phyloP scores from a whole-genome alignment of 2,113 vertebrate species.

The Embiotoca jacksoni region DNA sequence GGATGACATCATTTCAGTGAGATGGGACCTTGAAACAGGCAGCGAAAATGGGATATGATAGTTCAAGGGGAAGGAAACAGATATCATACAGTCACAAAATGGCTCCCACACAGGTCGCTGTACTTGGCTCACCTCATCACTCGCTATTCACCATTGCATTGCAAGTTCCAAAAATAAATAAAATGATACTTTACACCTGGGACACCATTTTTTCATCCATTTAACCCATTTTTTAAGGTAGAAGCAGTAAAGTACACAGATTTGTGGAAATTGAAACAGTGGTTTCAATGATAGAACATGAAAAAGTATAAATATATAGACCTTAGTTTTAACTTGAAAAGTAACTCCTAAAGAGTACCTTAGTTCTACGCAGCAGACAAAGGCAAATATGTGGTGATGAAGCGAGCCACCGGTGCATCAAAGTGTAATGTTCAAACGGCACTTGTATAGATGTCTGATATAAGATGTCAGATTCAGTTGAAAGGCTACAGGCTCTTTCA shows the following conservation, averaged over 20 bases:
- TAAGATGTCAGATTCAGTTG: conserved; percentile 6
- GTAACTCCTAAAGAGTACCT: neutral
- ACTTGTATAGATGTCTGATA: conserved; percentile 6
- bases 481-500: conserved; percentile 21
- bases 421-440: conserved; percentile 22
- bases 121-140: conserved; percentile 18
- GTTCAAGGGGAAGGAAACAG: conserved; percentile 43
- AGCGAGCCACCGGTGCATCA: neutral
- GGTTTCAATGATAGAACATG: neutral
- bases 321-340: neutral
- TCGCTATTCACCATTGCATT: neutral
- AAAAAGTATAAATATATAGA: neutral
- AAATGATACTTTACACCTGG: conserved; percentile 5
- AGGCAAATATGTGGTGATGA: conserved; percentile 16
- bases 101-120: neutral
- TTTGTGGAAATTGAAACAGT: neutral
- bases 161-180: conserved; percentile 6
- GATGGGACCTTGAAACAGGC: conserved; percentile 54
- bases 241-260: neutral
- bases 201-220: conserved; percentile 2
- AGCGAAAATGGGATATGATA: conserved; percentile 33
- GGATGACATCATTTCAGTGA: conserved; percentile 66
- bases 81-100: conserved; percentile 18
- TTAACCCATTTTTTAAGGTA: neutral
- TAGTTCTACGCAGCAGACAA: conserved; percentile 6